A percentile compares a stretch with the other conserved stretches of the same genome.
phyloP scores from a whole-genome alignment of 2,113 vertebrate species.

The Tragelaphus strepsiceros region DNA sequence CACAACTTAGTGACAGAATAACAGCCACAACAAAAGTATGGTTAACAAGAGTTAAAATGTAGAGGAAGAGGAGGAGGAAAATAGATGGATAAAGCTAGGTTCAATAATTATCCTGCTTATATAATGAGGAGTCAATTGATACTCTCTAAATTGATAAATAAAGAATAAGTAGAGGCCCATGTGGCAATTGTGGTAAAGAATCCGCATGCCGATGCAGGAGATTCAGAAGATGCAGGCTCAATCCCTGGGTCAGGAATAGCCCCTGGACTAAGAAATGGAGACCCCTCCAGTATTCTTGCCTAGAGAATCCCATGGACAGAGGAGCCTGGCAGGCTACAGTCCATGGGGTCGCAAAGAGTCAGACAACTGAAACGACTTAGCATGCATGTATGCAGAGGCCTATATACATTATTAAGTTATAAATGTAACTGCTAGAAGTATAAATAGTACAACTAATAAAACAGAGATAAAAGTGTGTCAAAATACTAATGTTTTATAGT shows the following conservation, averaged over 20 bases:
- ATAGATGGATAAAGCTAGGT: not conserved
- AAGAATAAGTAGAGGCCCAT: not conserved
- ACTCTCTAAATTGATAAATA: not conserved
- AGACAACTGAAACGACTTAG: not conserved
- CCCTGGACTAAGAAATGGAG: not conserved
- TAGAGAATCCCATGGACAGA: not conserved
- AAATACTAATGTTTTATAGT: conserved; percentile 19
- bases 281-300: not conserved
- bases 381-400: not conserved
- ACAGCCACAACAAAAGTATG: not conserved
- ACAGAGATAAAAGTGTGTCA: not conserved
- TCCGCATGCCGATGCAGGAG: not conserved
- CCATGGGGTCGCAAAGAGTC: not conserved
- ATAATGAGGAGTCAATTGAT: not conserved
- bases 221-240: not conserved
- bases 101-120: not conserved
- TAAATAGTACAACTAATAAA: conserved; percentile 4
- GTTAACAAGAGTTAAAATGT: not conserved
- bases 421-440: not conserved
- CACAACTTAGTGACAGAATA: not conserved
- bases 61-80: not conserved
- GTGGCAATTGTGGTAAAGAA: not conserved
- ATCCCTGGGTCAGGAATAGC: not conserved
- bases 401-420: conserved; percentile 13
- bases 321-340: not conserved